These are phyloP conservation scores for Clunio marinus DNA, from an alignment of 2,888 invertebrate species.

Conservation along the genomic window DNA sequence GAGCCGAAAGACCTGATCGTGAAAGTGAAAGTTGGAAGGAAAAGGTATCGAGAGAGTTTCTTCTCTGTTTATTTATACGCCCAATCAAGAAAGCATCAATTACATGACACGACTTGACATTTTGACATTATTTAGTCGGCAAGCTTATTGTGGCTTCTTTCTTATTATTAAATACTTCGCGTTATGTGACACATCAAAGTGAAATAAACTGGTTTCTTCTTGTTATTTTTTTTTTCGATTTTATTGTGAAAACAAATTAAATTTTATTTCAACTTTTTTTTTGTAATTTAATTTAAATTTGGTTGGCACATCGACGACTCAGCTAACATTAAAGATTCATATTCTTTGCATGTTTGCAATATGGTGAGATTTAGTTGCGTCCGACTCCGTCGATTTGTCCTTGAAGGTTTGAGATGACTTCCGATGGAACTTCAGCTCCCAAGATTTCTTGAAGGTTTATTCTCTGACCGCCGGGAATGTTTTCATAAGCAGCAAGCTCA, in stretches of 20 bases:
- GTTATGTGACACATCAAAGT: too few relatives aligned
- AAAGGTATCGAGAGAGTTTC: conserved; percentile 6
- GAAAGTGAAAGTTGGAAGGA: conserved; percentile 33
- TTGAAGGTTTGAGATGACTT: conserved; percentile 84
- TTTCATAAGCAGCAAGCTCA: conserved; percentile 79
- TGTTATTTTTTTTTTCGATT: neutral
- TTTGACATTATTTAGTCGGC: too few relatives aligned
- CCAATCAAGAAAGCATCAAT: neutral
- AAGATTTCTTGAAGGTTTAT: conserved; percentile 80
- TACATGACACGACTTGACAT: conserved; percentile 6
- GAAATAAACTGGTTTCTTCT: too few relatives aligned
- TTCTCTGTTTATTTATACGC: conserved; percentile 27
- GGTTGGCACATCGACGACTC: conserved; percentile 27
- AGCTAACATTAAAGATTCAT: neutral
- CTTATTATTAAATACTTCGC: too few relatives aligned
- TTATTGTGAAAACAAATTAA: too few relatives aligned
- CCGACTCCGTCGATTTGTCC: conserved; percentile 81
- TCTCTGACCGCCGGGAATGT: conserved; percentile 78
- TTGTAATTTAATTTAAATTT: neutral
- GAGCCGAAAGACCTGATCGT: neutral
- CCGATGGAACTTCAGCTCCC: conserved; percentile 79
- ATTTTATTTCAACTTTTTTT: too few relatives aligned
- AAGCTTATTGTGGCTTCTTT: too few relatives aligned
- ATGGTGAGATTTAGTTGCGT: conserved; percentile 52
- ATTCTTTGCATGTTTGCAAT: neutral